These are phyloP conservation scores for Ciconia stormi DNA, from an alignment of 2,113 vertebrate genomes.

Conservation along the genomic window DNA sequence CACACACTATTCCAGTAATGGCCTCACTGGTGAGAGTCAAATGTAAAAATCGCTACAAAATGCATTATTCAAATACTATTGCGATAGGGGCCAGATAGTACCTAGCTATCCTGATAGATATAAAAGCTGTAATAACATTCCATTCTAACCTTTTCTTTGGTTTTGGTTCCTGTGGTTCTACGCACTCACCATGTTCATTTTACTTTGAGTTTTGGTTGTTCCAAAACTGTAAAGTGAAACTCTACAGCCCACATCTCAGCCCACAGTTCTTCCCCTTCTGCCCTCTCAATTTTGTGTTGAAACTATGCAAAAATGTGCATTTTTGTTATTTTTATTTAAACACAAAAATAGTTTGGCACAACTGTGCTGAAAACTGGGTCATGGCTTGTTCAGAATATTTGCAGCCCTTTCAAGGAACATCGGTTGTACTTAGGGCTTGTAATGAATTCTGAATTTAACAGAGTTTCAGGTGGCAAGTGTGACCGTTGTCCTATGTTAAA, in stretches of 20 bases:
- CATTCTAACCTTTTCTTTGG: not conserved
- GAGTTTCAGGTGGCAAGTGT: not conserved
- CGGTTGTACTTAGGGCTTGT: not conserved
- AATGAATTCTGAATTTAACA: not conserved
- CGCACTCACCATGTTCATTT: not conserved
- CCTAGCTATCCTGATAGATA: not conserved
- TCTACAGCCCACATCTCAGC: not conserved
- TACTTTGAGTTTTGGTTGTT: slow-evolving; percentile 26
- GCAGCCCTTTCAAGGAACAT: slow-evolving; percentile 47
- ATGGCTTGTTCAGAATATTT: slow-evolving; percentile 24
- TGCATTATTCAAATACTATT: not conserved
- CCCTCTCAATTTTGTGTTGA: slow-evolving; percentile 30
- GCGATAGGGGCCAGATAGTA: not conserved
- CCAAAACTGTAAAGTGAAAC: slow-evolving; percentile 52
- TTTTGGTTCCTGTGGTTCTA: slow-evolving; percentile 38
- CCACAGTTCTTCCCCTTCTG: slow-evolving; percentile 23
- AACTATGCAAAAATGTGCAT: slow-evolving; percentile 44
- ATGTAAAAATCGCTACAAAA: not conserved
- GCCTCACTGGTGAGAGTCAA: not conserved
- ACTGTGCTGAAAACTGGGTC: slow-evolving; percentile 36
- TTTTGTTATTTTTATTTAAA: slow-evolving; percentile 63
- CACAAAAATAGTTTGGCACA: slow-evolving; percentile 20
- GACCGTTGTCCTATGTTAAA: not conserved
- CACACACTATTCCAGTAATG: not conserved
- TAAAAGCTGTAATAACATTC: slow-evolving; percentile 52